A percentile compares a stretch with the other conserved stretches of the same genome.
Evolutionary conservation across 2,113 vertebrate genomes (phyloP).

Genomic region (Vombatus ursinus): DNA sequence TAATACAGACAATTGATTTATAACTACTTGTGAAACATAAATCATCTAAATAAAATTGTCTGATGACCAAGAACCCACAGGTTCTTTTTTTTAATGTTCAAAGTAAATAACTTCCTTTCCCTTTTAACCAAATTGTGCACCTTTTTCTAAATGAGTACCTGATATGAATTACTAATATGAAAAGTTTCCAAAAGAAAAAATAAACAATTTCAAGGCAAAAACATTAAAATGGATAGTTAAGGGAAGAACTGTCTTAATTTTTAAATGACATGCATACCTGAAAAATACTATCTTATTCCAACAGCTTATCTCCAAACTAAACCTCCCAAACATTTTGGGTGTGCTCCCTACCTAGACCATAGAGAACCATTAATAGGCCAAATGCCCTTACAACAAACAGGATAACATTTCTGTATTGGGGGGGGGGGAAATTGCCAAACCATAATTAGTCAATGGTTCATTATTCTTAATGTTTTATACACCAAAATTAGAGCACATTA

Average conservation of each 20-base stretch:
- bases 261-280: neutral
- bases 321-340: neutral
- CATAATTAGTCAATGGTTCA: neutral
- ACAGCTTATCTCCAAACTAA: neutral
- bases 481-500: neutral
- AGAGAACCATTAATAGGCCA: neutral
- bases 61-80: neutral
- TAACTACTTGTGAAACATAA: neutral
- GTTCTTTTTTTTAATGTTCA: neutral
- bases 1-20: neutral
- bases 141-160: conserved; percentile 34
- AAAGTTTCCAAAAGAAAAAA: neutral
- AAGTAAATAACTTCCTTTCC: neutral
- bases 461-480: neutral
- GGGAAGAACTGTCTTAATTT: neutral
- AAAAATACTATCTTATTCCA: neutral
- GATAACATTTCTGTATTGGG: neutral
- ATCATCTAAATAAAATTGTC: neutral
- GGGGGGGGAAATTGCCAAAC: neutral
- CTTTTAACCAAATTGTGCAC: neutral
- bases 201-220: neutral
- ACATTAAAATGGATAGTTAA: neutral
- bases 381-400: neutral
- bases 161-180: neutral
- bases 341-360: neutral